These are phyloP conservation scores for Cataglyphis altisquamis DNA, from an alignment of 2,888 invertebrate genomes.

Conservation along the genomic window DNA sequence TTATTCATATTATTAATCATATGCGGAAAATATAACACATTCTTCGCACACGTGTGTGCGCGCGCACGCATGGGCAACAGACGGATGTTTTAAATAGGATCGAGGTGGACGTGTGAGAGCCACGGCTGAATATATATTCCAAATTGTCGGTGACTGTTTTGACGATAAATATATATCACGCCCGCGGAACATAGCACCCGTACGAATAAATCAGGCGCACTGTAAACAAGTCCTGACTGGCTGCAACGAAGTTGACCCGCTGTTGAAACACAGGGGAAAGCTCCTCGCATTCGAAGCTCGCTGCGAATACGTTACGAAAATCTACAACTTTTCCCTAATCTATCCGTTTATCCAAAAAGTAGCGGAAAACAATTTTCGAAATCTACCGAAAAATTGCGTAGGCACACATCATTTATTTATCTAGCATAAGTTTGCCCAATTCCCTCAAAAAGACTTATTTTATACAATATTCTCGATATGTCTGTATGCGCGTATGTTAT, in stretches of 20 bases:
- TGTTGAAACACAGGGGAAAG: constrained; percentile 7
- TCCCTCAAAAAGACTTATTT: constrained; percentile 7
- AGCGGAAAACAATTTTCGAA: constrained; percentile 3
- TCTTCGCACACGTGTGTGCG: constrained; percentile 25
- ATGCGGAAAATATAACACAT: constrained; percentile 40
- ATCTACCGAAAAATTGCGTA: constrained; percentile 8
- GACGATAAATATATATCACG: constrained; percentile 65
- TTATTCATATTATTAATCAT: constrained; percentile 33
- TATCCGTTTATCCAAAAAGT: background rate
- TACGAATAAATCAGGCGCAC: constrained; percentile 53
- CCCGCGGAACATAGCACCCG: constrained; percentile 11
- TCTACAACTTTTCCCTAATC: constrained; percentile 24
- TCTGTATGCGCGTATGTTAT: background rate
- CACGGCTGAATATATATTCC: constrained; percentile 44
- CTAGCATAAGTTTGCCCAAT: background rate
- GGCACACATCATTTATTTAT: background rate
- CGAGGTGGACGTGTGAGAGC: background rate
- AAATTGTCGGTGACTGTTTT: constrained; percentile 56
- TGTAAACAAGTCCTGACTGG: constrained; percentile 53
- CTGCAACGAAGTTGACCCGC: constrained; percentile 24
- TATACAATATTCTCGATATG: background rate
- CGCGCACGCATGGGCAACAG: background rate
- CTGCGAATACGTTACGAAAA: background rate
- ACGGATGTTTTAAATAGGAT: constrained; percentile 56
- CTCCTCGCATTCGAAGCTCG: constrained; percentile 19